These are phyloP conservation scores for Clostera curtula DNA, from an alignment of 2,888 invertebrate genomes.

Conservation along the genomic window DNA sequence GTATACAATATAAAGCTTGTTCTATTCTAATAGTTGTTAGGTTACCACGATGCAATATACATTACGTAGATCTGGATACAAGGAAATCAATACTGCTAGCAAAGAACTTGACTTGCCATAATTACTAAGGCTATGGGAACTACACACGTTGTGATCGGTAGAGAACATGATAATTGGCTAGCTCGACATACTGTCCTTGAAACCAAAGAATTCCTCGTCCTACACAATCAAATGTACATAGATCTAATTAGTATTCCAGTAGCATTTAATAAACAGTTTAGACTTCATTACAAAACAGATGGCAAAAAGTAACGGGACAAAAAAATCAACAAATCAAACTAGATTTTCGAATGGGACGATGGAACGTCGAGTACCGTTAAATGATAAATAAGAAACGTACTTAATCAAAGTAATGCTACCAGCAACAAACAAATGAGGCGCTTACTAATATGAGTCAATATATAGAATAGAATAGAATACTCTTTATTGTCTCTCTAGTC, in stretches of 20 bases:
- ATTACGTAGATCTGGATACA: background rate
- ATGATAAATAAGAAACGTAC: too few relatives aligned
- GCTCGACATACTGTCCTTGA: slow-evolving; percentile 25
- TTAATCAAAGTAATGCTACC: too few relatives aligned
- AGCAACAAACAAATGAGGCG: too few relatives aligned
- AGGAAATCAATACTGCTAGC: slow-evolving; percentile 18
- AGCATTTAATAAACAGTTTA: slow-evolving; percentile 1
- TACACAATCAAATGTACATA: slow-evolving; percentile 15
- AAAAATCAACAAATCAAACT: too few relatives aligned
- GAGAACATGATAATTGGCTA: slow-evolving; percentile 18
- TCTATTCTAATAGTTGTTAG: too few relatives aligned
- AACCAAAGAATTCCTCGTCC: slow-evolving; percentile 19
- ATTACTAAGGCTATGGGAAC: slow-evolving; percentile 22
- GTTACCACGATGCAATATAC: too few relatives aligned
- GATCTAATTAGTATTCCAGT: slow-evolving; percentile 5
- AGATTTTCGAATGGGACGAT: too few relatives aligned
- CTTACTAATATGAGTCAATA: too few relatives aligned
- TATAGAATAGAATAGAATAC: too few relatives aligned
- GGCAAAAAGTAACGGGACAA: background rate
- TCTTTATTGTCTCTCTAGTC: too few relatives aligned
- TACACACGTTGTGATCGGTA: slow-evolving; percentile 9
- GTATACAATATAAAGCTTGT: too few relatives aligned
- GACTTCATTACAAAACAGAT: background rate
- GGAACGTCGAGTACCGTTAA: too few relatives aligned
- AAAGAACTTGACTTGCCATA: slow-evolving; percentile 10